Conservation (phyloP, 2,888 invertebrate species). For the Drosophila aldrichi region DNA sequence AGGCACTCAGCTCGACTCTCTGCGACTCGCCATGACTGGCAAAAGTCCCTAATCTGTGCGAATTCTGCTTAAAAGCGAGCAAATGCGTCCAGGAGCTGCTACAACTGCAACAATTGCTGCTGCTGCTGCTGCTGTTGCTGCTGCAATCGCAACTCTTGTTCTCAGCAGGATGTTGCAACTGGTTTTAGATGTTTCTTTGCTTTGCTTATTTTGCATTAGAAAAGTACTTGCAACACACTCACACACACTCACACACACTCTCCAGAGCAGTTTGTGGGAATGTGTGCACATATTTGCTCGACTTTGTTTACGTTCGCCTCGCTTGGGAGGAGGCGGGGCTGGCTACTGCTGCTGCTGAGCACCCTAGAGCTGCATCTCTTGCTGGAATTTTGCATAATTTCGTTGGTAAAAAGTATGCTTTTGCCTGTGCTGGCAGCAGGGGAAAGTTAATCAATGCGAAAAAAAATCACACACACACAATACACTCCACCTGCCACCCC, state of each 20-base stretch:
- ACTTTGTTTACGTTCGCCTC: slow-evolving; percentile 53
- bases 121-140: slow-evolving; percentile 5
- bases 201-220: slow-evolving; percentile 63
- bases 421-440: slow-evolving; percentile 43
- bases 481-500: slow-evolving; percentile 24
- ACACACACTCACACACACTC: slow-evolving; percentile 13
- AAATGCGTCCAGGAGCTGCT: slow-evolving; percentile 14
- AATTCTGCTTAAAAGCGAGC: slow-evolving; percentile 44
- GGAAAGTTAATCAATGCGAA: slow-evolving; percentile 57
- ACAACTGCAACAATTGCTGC: not conserved
- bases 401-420: slow-evolving; percentile 58
- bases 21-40: slow-evolving; percentile 21
- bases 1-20: slow-evolving; percentile 47
- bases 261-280: slow-evolving; percentile 17
- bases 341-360: not conserved
- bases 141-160: slow-evolving; percentile 14
- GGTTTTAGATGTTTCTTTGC: slow-evolving; percentile 39
- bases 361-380: slow-evolving; percentile 21
- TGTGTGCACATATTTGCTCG: slow-evolving; percentile 61
- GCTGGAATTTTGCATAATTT: slow-evolving; percentile 66
- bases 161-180: slow-evolving; percentile 28
- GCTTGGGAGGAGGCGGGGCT: not conserved
- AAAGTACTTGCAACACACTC: slow-evolving; percentile 35
- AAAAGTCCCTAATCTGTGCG: slow-evolving; percentile 68
- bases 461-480: not conserved